Evolutionary conservation across 2,888 invertebrate species (phyloP).

Genomic region (Phrixothrix hirtus): DNA sequence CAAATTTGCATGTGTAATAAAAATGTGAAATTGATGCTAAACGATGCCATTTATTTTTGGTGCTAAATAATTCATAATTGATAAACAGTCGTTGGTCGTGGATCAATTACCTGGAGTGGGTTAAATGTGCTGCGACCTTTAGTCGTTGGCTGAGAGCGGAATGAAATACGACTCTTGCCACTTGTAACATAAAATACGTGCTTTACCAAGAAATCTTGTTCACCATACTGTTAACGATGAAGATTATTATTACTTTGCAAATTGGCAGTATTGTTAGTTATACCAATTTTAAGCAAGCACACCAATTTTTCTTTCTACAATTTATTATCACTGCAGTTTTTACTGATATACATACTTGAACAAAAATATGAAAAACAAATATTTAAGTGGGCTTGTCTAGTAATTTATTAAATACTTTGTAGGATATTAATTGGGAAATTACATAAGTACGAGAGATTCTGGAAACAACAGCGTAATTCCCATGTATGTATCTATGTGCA

Average conservation of each 20-base stretch:
- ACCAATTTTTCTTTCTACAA: too few species aligned
- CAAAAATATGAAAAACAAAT: too few species aligned
- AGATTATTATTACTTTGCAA: conserved; percentile 15
- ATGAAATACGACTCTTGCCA: conserved; percentile 37
- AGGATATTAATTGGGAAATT: too few species aligned
- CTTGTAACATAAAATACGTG: conserved; percentile 34
- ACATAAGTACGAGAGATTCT: too few species aligned
- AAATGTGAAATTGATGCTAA: background rate
- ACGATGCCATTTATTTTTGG: conserved; percentile 4
- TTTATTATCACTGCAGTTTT: too few species aligned
- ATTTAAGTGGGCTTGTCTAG: too few species aligned
- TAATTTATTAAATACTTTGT: too few species aligned
- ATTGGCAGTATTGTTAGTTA: conserved; percentile 7
- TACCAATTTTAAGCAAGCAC: too few species aligned
- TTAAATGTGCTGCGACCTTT: conserved; percentile 19
- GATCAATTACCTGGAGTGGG: conserved; percentile 22
- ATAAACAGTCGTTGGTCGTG: conserved; percentile 12
- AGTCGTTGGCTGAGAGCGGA: conserved; percentile 26
- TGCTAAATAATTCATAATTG: conserved; percentile 12
- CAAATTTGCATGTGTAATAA: background rate
- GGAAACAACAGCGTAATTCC: too few species aligned
- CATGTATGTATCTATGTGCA: background rate
- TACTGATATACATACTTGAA: too few species aligned
- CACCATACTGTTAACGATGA: conserved; percentile 26
- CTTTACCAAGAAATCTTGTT: conserved; percentile 33